phyloP scores from a whole-genome alignment of 2,113 vertebrate genomes.

The Cinclus mexicanus region DNA sequence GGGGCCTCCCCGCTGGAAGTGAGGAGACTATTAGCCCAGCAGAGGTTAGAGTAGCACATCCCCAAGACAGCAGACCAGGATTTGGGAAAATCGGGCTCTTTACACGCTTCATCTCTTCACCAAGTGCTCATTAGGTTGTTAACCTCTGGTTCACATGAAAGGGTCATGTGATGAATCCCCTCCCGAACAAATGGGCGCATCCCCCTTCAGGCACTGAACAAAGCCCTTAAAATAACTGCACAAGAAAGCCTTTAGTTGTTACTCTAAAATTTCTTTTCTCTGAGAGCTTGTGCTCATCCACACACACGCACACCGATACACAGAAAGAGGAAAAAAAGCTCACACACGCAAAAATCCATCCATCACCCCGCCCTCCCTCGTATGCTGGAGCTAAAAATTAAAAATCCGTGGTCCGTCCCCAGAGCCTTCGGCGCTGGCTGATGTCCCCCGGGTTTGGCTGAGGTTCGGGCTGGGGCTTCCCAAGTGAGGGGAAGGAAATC shows the following conservation, averaged over 20 bases:
- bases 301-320: not conserved
- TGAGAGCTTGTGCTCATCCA: conserved; percentile 35
- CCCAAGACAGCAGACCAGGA: conserved; percentile 72
- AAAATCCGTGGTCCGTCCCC: not conserved
- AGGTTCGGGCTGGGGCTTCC: not conserved
- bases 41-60: conserved; percentile 89
- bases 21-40: conserved; percentile 74
- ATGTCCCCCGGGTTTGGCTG: not conserved
- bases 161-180: conserved; percentile 75
- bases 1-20: conserved; percentile 79
- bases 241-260: conserved; percentile 74
- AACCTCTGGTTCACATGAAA: conserved; percentile 86
- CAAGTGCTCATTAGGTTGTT: conserved; percentile 85
- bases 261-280: conserved; percentile 73
- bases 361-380: not conserved
- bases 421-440: not conserved
- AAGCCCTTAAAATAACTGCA: conserved; percentile 78
- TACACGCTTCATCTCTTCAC: conserved; percentile 87
- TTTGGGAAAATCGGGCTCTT: conserved; percentile 76
- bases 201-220: conserved; percentile 79
- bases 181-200: conserved; percentile 76
- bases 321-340: not conserved
- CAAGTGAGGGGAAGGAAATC: not conserved
- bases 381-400: not conserved
- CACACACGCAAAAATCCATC: not conserved